Percentiles rank a stretch among this genome's conserved stretches.
Conservation (phyloP, 2,797 vertebrate genomes). For the Tapirus indicus region DNA sequence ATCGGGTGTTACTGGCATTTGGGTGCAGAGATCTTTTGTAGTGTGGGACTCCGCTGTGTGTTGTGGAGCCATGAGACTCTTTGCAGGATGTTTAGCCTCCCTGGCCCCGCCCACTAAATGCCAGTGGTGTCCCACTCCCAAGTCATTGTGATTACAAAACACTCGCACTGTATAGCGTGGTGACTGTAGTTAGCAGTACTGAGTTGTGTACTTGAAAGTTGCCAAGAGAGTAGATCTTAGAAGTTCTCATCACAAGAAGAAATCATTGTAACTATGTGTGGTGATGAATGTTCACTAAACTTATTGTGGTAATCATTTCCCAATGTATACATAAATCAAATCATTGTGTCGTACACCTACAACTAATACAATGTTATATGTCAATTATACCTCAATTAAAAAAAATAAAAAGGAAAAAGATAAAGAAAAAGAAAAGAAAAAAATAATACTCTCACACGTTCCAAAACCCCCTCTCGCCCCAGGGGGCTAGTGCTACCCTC, state of each 20-base stretch:
- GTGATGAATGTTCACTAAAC: neutral
- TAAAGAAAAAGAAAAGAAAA: neutral
- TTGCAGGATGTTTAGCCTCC: neutral
- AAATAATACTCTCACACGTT: neutral
- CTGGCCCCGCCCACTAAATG: neutral
- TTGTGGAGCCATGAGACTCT: neutral
- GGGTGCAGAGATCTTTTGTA: neutral
- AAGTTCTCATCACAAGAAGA: neutral
- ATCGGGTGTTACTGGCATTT: neutral
- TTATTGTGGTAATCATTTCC: neutral
- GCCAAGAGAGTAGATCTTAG: neutral
- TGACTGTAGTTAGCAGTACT: neutral
- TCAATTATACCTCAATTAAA: neutral
- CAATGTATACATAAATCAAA: neutral
- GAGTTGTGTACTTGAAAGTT: neutral
- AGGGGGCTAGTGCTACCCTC: neutral
- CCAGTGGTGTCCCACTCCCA: neutral
- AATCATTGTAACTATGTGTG: neutral
- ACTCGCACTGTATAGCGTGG: neutral
- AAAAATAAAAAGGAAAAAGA: neutral
- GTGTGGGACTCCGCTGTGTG: neutral
- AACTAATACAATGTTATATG: neutral
- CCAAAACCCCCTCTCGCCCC: fast-evolving
- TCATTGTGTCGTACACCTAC: neutral
- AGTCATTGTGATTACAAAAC: neutral